These are phyloP conservation scores for Poeciliopsis retropinna DNA, from an alignment of 2,113 vertebrate species.

Conservation along the genomic window DNA sequence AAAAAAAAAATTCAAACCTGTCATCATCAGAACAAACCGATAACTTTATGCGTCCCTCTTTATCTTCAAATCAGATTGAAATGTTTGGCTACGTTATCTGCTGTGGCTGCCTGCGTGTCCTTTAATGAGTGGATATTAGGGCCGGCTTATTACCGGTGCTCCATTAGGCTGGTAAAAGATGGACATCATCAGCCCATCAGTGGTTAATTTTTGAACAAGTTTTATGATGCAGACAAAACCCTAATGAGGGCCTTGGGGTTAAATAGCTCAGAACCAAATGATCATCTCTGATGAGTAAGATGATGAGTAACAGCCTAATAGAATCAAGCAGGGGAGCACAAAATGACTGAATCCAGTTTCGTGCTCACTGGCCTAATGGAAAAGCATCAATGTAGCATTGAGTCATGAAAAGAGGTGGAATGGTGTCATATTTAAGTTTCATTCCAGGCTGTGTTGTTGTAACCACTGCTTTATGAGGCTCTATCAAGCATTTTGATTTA, in stretches of 20 bases:
- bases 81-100: conserved; percentile 54
- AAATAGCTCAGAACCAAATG: conserved; percentile 56
- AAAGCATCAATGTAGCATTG: conserved; percentile 27
- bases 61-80: conserved; percentile 59
- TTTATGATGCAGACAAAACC: conserved; percentile 57
- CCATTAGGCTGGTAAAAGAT: conserved; percentile 62
- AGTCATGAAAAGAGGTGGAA: conserved; percentile 29
- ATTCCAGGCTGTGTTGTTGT: neutral
- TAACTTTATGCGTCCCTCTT: conserved; percentile 32
- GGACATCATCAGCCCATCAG: conserved; percentile 31
- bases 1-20: conserved; percentile 4
- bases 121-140: conserved; percentile 62
- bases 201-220: conserved; percentile 55
- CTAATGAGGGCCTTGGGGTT: conserved; percentile 61
- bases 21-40: conserved; percentile 28
- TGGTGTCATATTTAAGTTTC: neutral
- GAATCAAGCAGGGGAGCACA: conserved; percentile 49
- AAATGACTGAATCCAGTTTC: conserved; percentile 47
- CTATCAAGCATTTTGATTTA: neutral
- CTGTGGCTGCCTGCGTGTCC: conserved; percentile 47
- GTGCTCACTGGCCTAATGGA: conserved; percentile 49
- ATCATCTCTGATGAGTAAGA: conserved; percentile 59
- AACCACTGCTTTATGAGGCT: neutral
- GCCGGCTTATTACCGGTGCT: conserved; percentile 62
- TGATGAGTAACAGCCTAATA: conserved; percentile 55